These are phyloP conservation scores for Cyprinus carpio DNA, from an alignment of 2,113 vertebrate species.

Conservation along the genomic window DNA sequence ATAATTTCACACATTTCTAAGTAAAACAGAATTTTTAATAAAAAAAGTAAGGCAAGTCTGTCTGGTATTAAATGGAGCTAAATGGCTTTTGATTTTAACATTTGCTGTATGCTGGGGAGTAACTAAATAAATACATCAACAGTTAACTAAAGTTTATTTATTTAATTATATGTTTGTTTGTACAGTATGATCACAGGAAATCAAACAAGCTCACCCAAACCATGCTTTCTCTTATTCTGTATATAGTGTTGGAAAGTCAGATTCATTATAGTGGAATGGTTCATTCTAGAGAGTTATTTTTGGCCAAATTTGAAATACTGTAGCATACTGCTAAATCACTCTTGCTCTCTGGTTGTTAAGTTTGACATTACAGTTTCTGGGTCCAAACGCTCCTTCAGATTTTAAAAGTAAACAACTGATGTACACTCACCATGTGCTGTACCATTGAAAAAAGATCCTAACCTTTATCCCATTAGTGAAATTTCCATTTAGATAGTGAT, in stretches of 20 bases:
- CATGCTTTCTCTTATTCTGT: neutral
- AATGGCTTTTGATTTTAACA: constrained; percentile 1
- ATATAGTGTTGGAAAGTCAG: neutral
- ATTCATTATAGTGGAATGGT: neutral
- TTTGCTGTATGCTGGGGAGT: too few relatives aligned
- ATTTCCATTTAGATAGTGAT: too few relatives aligned
- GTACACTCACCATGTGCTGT: too few relatives aligned
- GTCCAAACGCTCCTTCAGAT: too few relatives aligned
- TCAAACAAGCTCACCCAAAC: neutral
- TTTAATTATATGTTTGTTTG: too few relatives aligned
- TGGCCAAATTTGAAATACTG: neutral
- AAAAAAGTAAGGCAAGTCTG: neutral
- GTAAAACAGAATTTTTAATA: neutral
- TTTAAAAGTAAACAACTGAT: too few relatives aligned
- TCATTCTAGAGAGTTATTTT: neutral
- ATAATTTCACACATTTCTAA: too few relatives aligned
- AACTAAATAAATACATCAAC: too few relatives aligned
- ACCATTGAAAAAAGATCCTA: too few relatives aligned
- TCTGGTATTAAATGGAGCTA: neutral
- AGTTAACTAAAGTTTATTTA: too few relatives aligned
- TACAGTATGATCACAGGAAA: neutral
- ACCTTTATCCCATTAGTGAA: too few relatives aligned
- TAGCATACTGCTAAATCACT: neutral
- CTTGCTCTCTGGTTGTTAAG: neutral
- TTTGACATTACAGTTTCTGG: too few relatives aligned